A percentile compares a stretch with the other conserved stretches of the same genome.
phyloP scores from a whole-genome alignment of 2,113 vertebrate genomes.

The Anarrhichthys ocellatus region DNA sequence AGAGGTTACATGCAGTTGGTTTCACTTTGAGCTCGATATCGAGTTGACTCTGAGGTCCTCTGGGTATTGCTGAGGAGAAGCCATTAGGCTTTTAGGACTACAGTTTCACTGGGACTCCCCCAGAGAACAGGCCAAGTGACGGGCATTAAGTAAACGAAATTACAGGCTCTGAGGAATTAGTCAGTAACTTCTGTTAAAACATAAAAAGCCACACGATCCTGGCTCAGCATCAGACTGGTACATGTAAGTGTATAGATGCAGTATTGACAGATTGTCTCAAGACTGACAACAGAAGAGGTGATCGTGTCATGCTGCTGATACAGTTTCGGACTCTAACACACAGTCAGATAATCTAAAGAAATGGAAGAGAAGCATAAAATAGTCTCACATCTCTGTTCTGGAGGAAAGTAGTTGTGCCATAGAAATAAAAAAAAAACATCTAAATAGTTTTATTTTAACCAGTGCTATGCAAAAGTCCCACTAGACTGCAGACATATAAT shows the following conservation, averaged over 20 bases:
- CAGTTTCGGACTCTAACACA: neutral
- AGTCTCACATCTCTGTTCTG: neutral
- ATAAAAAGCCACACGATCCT: conserved; percentile 9
- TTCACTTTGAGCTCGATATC: conserved; percentile 8
- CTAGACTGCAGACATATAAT: neutral
- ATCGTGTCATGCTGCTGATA: neutral
- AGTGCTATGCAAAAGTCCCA: neutral
- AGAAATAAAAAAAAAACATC: neutral
- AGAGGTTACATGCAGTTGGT: conserved; percentile 18
- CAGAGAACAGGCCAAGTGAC: conserved; percentile 39
- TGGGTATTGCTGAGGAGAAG: conserved; percentile 33
- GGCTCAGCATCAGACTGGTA: neutral
- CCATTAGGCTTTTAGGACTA: conserved; percentile 55
- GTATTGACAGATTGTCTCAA: neutral
- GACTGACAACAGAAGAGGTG: neutral
- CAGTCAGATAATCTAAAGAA: conserved; percentile 3
- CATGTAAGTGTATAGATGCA: neutral
- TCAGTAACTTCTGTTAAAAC: conserved; percentile 26
- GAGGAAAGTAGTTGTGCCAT: neutral
- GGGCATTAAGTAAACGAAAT: conserved; percentile 50
- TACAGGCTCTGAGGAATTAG: conserved; percentile 36
- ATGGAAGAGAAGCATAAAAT: neutral
- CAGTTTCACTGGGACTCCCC: conserved; percentile 54
- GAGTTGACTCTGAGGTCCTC: conserved; percentile 31
- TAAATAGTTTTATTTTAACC: neutral